Conservation (phyloP, 2,797 vertebrate genomes). For the Protosalanx chinensis region DNA sequence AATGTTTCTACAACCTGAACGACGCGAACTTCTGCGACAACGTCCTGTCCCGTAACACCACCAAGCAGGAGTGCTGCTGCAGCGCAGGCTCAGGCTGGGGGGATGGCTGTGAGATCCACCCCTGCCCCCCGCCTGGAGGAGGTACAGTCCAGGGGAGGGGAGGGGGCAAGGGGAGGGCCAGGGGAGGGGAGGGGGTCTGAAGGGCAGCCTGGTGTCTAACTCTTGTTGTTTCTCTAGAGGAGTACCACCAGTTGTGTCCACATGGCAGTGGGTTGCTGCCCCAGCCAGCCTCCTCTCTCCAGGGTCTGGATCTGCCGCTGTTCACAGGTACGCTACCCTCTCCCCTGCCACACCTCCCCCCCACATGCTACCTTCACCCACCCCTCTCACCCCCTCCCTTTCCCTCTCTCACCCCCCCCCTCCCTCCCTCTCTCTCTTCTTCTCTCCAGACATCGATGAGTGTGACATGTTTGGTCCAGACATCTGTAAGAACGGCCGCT, state of each 20-base stretch:
- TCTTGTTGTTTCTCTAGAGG: constrained; percentile 55
- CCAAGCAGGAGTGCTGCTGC: constrained; percentile 78
- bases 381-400: too few relatives aligned
- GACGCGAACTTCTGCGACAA: constrained; percentile 72
- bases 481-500: constrained; percentile 76
- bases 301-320: constrained; percentile 45
- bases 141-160: constrained; percentile 48
- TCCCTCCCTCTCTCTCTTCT: constrained; percentile 16
- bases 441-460: constrained; percentile 73
- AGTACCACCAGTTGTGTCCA: constrained; percentile 73
- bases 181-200: background rate
- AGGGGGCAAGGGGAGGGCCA: background rate
- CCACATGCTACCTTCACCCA: too few relatives aligned
- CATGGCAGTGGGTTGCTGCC: constrained; percentile 70
- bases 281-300: constrained; percentile 35
- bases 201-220: background rate
- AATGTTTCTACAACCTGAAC: constrained; percentile 76
- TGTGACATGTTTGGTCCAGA: constrained; percentile 77
- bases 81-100: constrained; percentile 76
- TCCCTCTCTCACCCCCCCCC: background rate
- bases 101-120: constrained; percentile 76
- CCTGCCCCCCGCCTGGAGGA: constrained; percentile 66
- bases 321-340: constrained; percentile 66
- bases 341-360: too few relatives aligned
- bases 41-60: constrained; percentile 72